Percentiles rank a stretch among this genome's conserved stretches.
Evolutionary conservation across 2,113 vertebrate species (phyloP).

Genomic region (Harpagus bidentatus): DNA sequence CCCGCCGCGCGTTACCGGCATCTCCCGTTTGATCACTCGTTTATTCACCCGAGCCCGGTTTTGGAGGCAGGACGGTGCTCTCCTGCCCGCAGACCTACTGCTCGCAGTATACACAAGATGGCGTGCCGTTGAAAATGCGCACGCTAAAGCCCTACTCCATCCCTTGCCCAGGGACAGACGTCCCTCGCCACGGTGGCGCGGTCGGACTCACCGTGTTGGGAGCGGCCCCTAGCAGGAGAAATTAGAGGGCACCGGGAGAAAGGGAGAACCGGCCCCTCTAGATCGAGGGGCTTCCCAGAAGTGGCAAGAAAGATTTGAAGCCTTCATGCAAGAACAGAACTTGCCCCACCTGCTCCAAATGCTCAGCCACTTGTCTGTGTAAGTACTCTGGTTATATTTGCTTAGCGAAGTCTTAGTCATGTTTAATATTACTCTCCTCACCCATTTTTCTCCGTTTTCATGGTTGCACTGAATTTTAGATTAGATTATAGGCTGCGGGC

Average conservation of each 20-base stretch:
- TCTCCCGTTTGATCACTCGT: accelerated
- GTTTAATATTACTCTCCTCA: neutral
- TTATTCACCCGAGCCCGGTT: neutral
- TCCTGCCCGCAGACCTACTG: neutral
- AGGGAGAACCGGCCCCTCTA: neutral
- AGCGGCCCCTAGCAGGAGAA: neutral
- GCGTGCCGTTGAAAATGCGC: neutral
- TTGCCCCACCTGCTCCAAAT: neutral
- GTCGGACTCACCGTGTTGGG: neutral
- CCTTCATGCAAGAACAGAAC: neutral
- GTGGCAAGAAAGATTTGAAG: neutral
- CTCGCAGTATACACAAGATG: neutral
- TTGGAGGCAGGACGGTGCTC: neutral
- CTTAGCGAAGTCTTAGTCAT: neutral
- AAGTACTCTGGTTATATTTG: neutral
- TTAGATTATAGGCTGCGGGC: neutral
- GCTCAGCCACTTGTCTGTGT: neutral
- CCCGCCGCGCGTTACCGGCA: accelerated
- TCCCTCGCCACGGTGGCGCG: neutral
- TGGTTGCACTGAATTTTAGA: neutral
- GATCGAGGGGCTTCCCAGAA: neutral
- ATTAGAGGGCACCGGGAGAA: neutral
- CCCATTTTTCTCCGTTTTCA: neutral
- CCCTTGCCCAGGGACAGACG: neutral
- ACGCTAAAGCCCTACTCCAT: accelerated